These are phyloP conservation scores for Fregata magnificens DNA, from an alignment of 2,113 vertebrate species.

Conservation along the genomic window DNA sequence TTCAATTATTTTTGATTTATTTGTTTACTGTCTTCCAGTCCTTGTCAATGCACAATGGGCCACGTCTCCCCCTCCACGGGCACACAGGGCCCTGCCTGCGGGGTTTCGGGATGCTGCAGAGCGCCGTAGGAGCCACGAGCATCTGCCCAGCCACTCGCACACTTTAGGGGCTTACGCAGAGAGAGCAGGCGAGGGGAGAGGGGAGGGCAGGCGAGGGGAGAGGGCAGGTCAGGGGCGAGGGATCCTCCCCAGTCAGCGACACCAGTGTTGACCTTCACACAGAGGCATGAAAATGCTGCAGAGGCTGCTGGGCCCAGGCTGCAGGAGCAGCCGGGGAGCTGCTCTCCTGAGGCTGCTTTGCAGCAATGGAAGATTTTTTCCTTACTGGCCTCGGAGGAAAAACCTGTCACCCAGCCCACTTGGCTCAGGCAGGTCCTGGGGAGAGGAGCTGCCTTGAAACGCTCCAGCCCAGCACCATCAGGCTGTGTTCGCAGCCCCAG, in stretches of 20 bases:
- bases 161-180: neutral
- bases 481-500: neutral
- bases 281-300: neutral
- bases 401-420: neutral
- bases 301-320: neutral
- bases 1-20: slow-evolving; percentile 56
- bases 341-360: neutral
- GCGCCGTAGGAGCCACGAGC: fast-evolving
- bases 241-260: fast-evolving
- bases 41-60: slow-evolving; percentile 24
- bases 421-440: neutral
- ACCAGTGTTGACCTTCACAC: neutral
- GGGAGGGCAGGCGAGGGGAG: neutral
- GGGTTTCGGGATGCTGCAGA: neutral
- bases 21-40: slow-evolving; percentile 47
- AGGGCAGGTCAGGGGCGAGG: neutral
- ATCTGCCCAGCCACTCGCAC: neutral
- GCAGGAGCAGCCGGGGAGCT: neutral
- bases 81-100: neutral
- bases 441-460: neutral
- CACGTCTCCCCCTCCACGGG: neutral
- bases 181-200: neutral
- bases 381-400: neutral
- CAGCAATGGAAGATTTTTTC: neutral
- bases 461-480: neutral